phyloP scores from a whole-genome alignment of 2,888 invertebrate genomes.

The Drosophila glabriapex region DNA sequence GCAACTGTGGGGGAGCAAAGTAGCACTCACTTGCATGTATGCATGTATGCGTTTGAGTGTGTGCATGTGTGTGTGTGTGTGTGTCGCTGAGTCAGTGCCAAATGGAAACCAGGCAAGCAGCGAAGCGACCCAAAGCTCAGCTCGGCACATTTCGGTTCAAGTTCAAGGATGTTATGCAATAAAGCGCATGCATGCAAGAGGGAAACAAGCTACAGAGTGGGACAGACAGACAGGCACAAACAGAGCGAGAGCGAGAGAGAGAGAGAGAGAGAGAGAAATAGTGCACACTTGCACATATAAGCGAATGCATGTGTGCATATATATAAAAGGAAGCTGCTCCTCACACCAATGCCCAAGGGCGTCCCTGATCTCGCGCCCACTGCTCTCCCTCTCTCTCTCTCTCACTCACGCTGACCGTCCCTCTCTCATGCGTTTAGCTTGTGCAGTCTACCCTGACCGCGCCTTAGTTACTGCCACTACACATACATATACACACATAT shows the following conservation, averaged over 20 bases:
- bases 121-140: conserved; percentile 76
- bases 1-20: conserved; percentile 25
- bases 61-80: neutral
- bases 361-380: conserved; percentile 51
- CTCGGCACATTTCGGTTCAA: conserved; percentile 74
- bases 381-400: neutral
- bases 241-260: neutral
- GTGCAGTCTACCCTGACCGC: conserved; percentile 77
- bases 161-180: conserved; percentile 85
- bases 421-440: conserved; percentile 54
- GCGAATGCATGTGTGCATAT: conserved; percentile 11
- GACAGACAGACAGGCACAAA: neutral
- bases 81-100: conserved; percentile 45
- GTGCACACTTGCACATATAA: neutral
- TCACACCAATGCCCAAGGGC: conserved; percentile 36
- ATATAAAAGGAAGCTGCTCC: conserved; percentile 52
- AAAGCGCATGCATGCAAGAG: conserved; percentile 43
- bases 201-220: conserved; percentile 24
- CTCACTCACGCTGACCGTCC: neutral
- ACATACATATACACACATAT: conserved; percentile 11
- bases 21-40: conserved; percentile 30
- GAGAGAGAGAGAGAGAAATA: neutral
- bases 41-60: neutral
- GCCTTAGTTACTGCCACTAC: conserved; percentile 64
- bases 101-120: conserved; percentile 58